Conservation (phyloP, 1,140 invertebrate species). For the Sycophila sp. region DNA sequence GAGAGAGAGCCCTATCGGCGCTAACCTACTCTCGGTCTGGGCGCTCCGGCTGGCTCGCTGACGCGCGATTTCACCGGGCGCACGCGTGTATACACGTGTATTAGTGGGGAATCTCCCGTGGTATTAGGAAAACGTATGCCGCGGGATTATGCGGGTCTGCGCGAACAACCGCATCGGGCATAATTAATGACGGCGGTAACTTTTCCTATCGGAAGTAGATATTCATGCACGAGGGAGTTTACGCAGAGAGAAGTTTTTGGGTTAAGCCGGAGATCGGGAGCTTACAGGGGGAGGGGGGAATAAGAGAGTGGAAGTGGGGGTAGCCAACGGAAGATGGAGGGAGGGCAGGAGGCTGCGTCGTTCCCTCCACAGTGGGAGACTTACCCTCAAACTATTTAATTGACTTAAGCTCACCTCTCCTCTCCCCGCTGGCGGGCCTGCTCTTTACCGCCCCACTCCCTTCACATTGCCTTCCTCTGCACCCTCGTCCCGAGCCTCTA, state of each 20-base stretch:
- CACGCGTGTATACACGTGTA: conserved; percentile 29
- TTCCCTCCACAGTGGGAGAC: conserved; percentile 28
- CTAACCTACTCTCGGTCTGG: not conserved
- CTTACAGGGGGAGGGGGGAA: conserved; percentile 12
- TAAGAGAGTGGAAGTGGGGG: not conserved
- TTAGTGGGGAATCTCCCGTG: conserved; percentile 23
- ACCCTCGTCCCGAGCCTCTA: not conserved
- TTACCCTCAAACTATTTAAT: conserved; percentile 41
- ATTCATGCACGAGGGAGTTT: conserved; percentile 44
- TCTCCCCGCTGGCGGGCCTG: not conserved
- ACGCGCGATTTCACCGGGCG: not conserved
- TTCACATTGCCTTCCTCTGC: not conserved
- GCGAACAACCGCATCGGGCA: conserved; percentile 41
- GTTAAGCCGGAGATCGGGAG: conserved; percentile 40
- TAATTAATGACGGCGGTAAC: conserved; percentile 42
- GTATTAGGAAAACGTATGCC: conserved; percentile 41
- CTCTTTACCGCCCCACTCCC: not conserved
- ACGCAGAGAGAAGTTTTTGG: conserved; percentile 47
- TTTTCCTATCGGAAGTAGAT: conserved; percentile 44
- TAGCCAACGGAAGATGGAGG: not conserved
- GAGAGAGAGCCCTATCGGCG: no score
- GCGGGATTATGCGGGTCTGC: conserved; percentile 36
- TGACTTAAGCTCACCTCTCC: conserved; percentile 31
- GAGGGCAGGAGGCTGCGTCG: not conserved
- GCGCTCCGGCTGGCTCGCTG: not conserved